phyloP scores from a whole-genome alignment of 2,797 vertebrate genomes.

The Epinephelus awoara region DNA sequence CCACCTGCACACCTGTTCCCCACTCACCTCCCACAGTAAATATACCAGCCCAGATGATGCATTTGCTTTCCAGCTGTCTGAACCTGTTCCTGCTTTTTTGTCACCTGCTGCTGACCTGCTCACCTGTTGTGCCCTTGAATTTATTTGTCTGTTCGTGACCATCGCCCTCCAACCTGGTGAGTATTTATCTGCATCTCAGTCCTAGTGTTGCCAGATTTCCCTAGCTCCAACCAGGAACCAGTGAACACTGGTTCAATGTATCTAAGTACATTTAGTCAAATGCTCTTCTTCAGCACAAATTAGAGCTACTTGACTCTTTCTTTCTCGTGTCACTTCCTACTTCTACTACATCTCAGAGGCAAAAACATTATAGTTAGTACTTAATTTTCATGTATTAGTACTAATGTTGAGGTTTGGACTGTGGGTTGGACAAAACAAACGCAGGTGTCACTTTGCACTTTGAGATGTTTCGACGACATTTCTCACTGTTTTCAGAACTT shows the following conservation, averaged over 20 bases:
- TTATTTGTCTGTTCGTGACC: background rate
- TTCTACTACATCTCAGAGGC: background rate
- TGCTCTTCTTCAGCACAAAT: background rate
- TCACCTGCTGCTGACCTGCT: background rate
- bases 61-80: background rate
- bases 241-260: background rate
- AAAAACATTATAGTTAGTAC: too few relatives aligned
- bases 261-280: background rate
- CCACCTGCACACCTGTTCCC: constrained; percentile 1
- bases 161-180: background rate
- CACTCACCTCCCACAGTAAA: too few relatives aligned
- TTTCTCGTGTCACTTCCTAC: background rate
- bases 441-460: background rate
- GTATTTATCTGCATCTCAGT: background rate
- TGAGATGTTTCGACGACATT: background rate
- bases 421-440: background rate
- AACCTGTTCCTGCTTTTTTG: too few relatives aligned
- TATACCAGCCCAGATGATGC: background rate
- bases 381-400: background rate
- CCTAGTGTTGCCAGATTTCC: background rate
- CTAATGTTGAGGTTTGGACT: background rate
- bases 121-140: background rate
- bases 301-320: background rate
- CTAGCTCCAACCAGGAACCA: background rate
- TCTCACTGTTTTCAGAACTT: too few relatives aligned